phyloP scores from a whole-genome alignment of 2,113 vertebrate genomes.

The Neolamprologus brichardi region DNA sequence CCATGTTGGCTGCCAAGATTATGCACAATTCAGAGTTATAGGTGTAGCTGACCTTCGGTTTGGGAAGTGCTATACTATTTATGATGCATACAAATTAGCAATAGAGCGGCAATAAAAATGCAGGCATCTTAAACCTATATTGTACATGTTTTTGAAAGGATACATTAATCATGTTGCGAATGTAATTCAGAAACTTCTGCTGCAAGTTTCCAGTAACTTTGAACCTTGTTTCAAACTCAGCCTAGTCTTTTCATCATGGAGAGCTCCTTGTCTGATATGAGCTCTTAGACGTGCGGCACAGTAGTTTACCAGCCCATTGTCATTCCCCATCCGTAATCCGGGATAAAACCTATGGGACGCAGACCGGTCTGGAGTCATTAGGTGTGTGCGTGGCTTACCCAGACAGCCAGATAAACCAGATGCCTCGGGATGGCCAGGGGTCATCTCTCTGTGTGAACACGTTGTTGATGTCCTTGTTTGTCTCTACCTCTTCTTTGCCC shows the following conservation, averaged over 20 bases:
- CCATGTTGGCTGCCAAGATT: neutral
- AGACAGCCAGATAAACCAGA: conserved; percentile 73
- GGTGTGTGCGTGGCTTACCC: conserved; percentile 68
- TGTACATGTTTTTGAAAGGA: neutral
- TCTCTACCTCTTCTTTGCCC: conserved; percentile 23
- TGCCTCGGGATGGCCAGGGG: conserved; percentile 76
- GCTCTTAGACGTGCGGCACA: conserved; percentile 23
- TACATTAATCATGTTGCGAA: neutral
- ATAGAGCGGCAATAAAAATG: neutral
- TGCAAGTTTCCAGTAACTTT: conserved; percentile 42
- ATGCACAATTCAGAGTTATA: conserved; percentile 1
- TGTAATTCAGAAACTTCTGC: neutral
- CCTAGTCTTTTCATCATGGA: conserved; percentile 9
- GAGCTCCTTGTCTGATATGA: conserved; percentile 41
- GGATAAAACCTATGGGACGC: conserved; percentile 67
- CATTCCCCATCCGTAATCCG: conserved; percentile 64
- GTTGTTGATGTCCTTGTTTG: conserved; percentile 71
- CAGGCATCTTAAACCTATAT: neutral
- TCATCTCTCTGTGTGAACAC: conserved; percentile 68
- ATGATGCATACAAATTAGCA: conserved; percentile 30
- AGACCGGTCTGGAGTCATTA: conserved; percentile 62
- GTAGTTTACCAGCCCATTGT: conserved; percentile 61
- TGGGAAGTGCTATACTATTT: neutral
- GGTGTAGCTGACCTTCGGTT: conserved; percentile 34
- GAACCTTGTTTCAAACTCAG: conserved; percentile 1